Conservation (phyloP, 2,113 vertebrate species). For the Ctenomys sociabilis region DNA sequence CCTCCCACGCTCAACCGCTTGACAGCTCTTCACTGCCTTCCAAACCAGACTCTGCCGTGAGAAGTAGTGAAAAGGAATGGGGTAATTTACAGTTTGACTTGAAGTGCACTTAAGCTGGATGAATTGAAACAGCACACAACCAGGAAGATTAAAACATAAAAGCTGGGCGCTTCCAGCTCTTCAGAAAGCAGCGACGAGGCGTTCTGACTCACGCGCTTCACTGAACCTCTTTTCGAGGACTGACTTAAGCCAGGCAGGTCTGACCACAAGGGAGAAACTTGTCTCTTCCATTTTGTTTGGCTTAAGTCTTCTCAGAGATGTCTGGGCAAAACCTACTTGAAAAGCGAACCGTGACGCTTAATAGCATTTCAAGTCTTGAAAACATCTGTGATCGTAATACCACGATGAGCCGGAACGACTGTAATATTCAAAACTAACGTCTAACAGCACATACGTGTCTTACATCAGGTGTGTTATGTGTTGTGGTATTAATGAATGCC, state of each 20-base stretch:
- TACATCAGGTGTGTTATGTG: not conserved
- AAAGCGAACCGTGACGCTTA: not conserved
- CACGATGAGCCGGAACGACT: not conserved
- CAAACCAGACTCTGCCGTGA: not conserved
- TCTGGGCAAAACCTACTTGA: constrained; percentile 48
- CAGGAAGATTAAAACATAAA: constrained; percentile 13
- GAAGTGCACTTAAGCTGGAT: not conserved
- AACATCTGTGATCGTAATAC: not conserved
- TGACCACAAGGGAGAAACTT: constrained; percentile 55
- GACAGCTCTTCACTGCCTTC: too few relatives aligned
- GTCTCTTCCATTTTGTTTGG: constrained; percentile 1
- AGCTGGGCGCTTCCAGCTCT: not conserved
- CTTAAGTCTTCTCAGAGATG: not conserved
- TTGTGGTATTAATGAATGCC: not conserved
- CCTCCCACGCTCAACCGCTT: not conserved
- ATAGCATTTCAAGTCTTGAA: not conserved
- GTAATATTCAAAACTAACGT: not conserved
- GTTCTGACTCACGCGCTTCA: constrained; percentile 61
- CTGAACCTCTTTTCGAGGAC: constrained; percentile 11
- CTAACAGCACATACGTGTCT: not conserved
- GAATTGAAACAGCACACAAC: not conserved
- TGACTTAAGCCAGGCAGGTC: constrained; percentile 18
- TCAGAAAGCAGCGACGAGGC: constrained; percentile 15
- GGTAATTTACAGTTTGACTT: not conserved
- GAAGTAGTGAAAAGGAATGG: not conserved